A percentile compares a stretch with the other conserved stretches of the same genome.
phyloP scores from a whole-genome alignment of 2,113 vertebrate species.

The Martes martes region DNA sequence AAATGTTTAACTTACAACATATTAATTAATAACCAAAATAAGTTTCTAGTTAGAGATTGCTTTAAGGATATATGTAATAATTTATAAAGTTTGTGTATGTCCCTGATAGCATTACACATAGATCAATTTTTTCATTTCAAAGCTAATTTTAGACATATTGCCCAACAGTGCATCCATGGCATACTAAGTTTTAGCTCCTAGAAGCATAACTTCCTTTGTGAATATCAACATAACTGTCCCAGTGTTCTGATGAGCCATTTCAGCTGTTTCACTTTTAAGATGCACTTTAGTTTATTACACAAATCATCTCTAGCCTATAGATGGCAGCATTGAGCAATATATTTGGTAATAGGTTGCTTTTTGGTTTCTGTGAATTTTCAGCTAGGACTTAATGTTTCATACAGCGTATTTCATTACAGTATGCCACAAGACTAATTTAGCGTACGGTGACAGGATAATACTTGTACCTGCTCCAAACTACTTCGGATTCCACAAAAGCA shows the following conservation, averaged over 20 bases:
- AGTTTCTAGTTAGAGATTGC: not conserved
- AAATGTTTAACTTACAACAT: not conserved
- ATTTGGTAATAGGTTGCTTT: not conserved
- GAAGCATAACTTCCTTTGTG: not conserved
- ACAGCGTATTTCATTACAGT: not conserved
- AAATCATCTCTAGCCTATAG: slow-evolving; percentile 72
- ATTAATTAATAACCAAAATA: not conserved
- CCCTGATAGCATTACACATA: not conserved
- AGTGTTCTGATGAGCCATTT: not conserved
- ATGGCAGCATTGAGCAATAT: slow-evolving; percentile 85
- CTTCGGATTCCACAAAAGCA: slow-evolving; percentile 19
- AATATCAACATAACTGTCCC: not conserved
- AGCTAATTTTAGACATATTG: not conserved
- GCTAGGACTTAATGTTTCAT: not conserved
- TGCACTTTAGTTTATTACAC: not conserved
- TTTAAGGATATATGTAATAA: not conserved
- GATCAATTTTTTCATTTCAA: slow-evolving; percentile 28
- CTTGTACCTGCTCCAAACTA: not conserved
- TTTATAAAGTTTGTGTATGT: not conserved
- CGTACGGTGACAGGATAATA: not conserved
- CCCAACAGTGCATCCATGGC: not conserved
- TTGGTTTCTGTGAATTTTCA: not conserved
- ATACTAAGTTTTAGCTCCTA: not conserved
- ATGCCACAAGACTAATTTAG: slow-evolving; percentile 37
- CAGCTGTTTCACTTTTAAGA: not conserved